Percentiles rank a stretch among this genome's conserved stretches.
Conservation (phyloP, 2,888 invertebrate species). For the Orchesella flavescens region DNA sequence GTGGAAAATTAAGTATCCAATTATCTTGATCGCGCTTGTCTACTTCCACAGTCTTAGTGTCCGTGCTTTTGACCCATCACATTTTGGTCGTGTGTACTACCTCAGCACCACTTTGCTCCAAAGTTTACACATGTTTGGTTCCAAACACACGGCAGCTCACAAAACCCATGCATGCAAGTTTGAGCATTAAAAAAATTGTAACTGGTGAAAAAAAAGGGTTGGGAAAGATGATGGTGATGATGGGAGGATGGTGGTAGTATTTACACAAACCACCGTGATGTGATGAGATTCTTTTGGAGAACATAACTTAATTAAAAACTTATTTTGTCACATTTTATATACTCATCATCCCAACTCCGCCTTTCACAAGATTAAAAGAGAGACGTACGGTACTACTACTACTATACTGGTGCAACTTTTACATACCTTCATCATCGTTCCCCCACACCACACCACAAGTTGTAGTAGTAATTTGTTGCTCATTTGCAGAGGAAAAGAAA, state of each 20-base stretch:
- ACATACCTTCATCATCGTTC: no score
- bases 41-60: constrained; percentile 17
- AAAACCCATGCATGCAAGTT: no score
- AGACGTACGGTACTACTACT: neutral
- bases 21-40: constrained; percentile 43
- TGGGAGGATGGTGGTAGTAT: constrained; percentile 11
- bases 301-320: constrained; percentile 55
- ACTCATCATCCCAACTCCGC: neutral
- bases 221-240: no score
- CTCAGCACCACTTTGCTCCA: no score
- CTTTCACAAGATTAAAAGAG: no score
- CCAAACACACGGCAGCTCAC: no score
- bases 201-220: no score
- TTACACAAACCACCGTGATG: constrained; percentile 3
- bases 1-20: constrained; percentile 51
- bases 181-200: no score
- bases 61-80: neutral
- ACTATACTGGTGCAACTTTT: neutral
- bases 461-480: constrained; percentile 54
- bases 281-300: constrained; percentile 23
- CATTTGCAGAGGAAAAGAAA: constrained; percentile 35
- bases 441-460: constrained; percentile 34
- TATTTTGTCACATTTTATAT: constrained; percentile 38
- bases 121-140: neutral
- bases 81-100: no score